Base-by-base conservation (phyloP, 2,888 invertebrate species). In the Zygaena filipendulae region DNA sequence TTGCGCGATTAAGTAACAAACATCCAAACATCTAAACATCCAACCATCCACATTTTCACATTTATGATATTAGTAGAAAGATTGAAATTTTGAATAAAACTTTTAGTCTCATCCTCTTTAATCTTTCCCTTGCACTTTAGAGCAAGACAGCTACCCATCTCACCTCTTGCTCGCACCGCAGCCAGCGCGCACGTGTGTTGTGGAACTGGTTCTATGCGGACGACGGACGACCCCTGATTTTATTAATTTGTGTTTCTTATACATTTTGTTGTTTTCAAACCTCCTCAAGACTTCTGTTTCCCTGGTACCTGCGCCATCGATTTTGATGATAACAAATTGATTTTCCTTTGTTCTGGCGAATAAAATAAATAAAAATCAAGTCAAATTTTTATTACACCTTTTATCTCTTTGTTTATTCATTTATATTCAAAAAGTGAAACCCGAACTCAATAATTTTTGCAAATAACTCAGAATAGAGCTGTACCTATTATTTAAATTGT, bases 181-280 rank as follows among this genome's bases (percentile, higher is more conserved):
- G 42, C 47, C 55, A 53, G 52, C 66, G 52, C 56, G 77, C 77
- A 77, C 77, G 77, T 77, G 77, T 72, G 68, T 64, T 61, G 38
- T 41, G 49, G 63, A 72, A 77, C 77, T 57, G 67, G 77, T 77
- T 77, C 64, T 54, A 66, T 60, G 55, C 45, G n/a, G n/a, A n/a
- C n/a, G n/a, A 55, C 55, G 56, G 54, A 52, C 54, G 46, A 62
- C 59, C 56, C 63, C 66, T 69, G 66, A 70, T 74, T 75, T 71
- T 72, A 77, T 75, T 77, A 77, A 75, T 75, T 75, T 74, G 69
- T 72, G 58, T 69, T 70, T 64, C 63, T 62, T 59, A 59, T 49
- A 44, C 43, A 46, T 49, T 50, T 45, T 49, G 47, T 51, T 40
- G 32, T 32, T 21, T 32, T 14, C 11, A n/a, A 26, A 58, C 50